These are phyloP conservation scores for Lepisosteus osseus DNA, from an alignment of 2,113 vertebrate species.

Conservation along the genomic window DNA sequence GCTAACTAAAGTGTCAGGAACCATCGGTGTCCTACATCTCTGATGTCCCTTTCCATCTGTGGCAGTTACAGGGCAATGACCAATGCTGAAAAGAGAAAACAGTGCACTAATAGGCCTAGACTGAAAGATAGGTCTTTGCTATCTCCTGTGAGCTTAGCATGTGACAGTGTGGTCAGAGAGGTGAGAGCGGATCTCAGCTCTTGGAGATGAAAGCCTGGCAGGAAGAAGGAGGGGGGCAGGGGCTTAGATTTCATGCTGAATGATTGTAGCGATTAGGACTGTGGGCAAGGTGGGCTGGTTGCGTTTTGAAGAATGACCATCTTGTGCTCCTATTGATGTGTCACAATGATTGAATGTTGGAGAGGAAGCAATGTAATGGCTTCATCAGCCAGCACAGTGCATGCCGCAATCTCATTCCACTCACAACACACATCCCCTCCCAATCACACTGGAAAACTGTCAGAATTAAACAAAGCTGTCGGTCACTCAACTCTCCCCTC, in stretches of 20 bases:
- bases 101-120: background rate
- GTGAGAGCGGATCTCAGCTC: background rate
- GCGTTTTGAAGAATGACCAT: conserved; percentile 57
- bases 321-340: conserved; percentile 51
- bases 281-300: conserved; percentile 47
- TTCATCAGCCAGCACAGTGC: conserved; percentile 65
- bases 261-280: conserved; percentile 60
- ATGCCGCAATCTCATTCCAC: conserved; percentile 60
- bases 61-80: too few species aligned
- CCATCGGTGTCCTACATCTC: too few species aligned
- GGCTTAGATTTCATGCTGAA: conserved; percentile 47
- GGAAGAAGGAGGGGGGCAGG: conserved; percentile 1
- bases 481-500: conserved; percentile 23
- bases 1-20: too few species aligned
- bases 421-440: conserved; percentile 36
- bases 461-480: conserved; percentile 54
- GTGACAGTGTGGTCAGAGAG: background rate
- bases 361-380: conserved; percentile 60
- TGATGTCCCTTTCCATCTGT: too few species aligned
- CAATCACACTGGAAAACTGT: conserved; percentile 58
- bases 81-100: too few species aligned
- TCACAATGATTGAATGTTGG: conserved; percentile 68
- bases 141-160: background rate
- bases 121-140: background rate
- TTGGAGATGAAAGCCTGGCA: background rate